phyloP scores from a whole-genome alignment of 2,113 vertebrate species.

The Grallaria varia region DNA sequence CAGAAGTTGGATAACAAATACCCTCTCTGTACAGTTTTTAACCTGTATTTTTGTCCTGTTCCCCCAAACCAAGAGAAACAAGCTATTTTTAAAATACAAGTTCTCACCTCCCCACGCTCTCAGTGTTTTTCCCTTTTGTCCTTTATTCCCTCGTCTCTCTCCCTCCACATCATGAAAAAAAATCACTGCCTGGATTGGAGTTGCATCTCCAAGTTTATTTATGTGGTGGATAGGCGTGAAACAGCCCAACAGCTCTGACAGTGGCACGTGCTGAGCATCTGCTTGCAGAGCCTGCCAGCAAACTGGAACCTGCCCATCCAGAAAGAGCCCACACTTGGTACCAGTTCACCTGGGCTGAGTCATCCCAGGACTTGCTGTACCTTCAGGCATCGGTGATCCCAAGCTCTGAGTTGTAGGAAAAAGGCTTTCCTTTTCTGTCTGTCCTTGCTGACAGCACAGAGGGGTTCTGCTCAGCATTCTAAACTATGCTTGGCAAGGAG shows the following conservation, averaged over 20 bases:
- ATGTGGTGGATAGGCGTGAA: background rate
- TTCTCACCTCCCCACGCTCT: background rate
- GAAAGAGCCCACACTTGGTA: background rate
- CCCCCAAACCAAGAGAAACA: background rate
- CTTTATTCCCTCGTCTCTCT: background rate
- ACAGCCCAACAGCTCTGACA: background rate
- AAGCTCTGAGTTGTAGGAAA: background rate
- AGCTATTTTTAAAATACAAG: background rate
- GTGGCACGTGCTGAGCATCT: background rate
- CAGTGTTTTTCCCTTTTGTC: background rate
- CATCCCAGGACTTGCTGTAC: background rate
- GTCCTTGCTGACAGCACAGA: background rate
- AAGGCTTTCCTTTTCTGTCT: background rate
- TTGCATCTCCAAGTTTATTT: background rate
- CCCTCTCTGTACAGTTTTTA: background rate
- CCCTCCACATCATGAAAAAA: background rate
- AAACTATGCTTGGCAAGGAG: background rate
- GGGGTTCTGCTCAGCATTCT: background rate
- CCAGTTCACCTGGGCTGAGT: background rate
- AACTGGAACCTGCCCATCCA: background rate
- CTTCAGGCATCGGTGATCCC: background rate
- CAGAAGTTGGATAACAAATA: background rate
- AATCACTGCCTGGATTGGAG: background rate
- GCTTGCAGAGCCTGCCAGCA: background rate
- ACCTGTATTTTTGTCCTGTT: background rate